phyloP scores from a whole-genome alignment of 1,140 invertebrate species.

The Bacillus rossius region DNA sequence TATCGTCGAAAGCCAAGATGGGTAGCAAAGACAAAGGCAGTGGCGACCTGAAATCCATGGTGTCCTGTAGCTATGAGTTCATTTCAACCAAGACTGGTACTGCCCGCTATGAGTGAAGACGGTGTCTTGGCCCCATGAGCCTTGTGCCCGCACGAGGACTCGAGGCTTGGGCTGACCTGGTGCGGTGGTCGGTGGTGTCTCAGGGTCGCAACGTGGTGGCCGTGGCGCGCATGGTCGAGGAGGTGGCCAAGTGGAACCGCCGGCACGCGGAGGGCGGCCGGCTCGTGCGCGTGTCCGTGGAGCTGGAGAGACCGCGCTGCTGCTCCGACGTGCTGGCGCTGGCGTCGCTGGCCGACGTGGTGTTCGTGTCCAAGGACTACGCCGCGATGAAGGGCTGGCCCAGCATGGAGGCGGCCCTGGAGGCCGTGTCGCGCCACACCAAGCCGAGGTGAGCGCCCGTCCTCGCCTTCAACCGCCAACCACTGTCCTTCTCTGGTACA shows the following conservation, averaged over 20 bases:
- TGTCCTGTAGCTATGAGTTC: no score
- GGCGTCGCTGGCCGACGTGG: conserved; percentile 50
- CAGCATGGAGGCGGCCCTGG: conserved; percentile 48
- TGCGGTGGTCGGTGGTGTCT: no score
- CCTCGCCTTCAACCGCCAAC: no score
- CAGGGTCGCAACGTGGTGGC: conserved; percentile 52
- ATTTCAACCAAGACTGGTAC: no score
- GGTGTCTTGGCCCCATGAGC: no score
- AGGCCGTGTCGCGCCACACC: conserved; percentile 38
- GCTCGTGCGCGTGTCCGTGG: conserved; percentile 48
- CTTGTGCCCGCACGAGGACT: no score
- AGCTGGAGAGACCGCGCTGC: conserved; percentile 50
- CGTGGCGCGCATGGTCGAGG: conserved; percentile 51
- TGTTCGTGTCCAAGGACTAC: conserved; percentile 61
- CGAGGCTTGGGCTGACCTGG: no score
- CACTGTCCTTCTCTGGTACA: no score
- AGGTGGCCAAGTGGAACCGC: conserved; percentile 49
- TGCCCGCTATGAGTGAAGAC: no score
- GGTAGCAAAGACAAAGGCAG: no score
- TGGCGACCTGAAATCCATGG: no score
- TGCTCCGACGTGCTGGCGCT: conserved; percentile 41
- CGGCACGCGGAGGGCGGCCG: conserved; percentile 13
- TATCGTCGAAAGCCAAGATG: no score
- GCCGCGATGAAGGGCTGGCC: conserved; percentile 44
- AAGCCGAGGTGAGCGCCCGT: conserved; percentile 42